Conservation (phyloP, 2,113 vertebrate genomes). For the Dicrurus megarhynchus region DNA sequence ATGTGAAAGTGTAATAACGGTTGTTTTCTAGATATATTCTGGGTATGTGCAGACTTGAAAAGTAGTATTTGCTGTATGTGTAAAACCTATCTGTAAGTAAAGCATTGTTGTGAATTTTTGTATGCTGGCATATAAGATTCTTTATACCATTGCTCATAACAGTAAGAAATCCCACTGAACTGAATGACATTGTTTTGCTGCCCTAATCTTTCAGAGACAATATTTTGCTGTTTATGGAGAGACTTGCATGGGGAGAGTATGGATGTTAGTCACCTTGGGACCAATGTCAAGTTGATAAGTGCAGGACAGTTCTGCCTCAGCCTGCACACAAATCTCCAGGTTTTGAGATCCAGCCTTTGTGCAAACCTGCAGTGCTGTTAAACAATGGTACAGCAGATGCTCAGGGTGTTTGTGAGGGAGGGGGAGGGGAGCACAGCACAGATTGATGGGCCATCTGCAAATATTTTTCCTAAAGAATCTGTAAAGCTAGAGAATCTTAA, state of each 20-base stretch:
- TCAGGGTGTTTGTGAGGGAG: neutral
- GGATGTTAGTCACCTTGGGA: neutral
- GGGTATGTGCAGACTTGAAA: neutral
- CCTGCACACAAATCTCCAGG: neutral
- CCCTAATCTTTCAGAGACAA: neutral
- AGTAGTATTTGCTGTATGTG: neutral
- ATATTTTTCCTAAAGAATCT: conserved; percentile 62
- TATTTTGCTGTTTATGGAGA: neutral
- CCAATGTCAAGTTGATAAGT: neutral
- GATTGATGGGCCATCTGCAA: conserved; percentile 68
- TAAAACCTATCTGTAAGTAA: neutral
- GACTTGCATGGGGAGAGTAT: neutral
- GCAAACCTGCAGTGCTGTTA: conserved; percentile 7
- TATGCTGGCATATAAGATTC: neutral
- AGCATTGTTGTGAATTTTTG: neutral
- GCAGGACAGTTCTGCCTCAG: neutral
- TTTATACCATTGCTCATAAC: neutral
- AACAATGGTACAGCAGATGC: conserved; percentile 64
- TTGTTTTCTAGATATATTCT: neutral
- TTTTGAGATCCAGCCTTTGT: neutral
- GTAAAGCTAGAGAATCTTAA: conserved; percentile 42
- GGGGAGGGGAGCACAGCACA: conserved; percentile 41
- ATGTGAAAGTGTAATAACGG: neutral
- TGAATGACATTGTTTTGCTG: neutral
- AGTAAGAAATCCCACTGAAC: neutral